A percentile compares a stretch with the other conserved stretches of the same genome.
Evolutionary conservation across 2,888 invertebrate genomes (phyloP).

Genomic region (Zelleria hepariella): DNA sequence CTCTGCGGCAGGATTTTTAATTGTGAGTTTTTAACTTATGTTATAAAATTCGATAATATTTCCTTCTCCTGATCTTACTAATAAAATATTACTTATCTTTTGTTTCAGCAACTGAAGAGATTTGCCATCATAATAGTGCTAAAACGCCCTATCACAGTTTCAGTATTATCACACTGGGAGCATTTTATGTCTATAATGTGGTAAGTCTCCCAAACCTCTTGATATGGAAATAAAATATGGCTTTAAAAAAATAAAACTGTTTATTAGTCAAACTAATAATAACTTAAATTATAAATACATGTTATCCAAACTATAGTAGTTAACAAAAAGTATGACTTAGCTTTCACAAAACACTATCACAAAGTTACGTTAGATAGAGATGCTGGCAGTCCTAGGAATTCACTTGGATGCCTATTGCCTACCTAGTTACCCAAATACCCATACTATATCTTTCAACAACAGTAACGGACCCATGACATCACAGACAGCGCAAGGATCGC

Average conservation of each 20-base stretch:
- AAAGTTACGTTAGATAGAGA: not conserved
- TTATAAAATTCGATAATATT: not conserved
- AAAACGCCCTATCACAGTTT: not conserved
- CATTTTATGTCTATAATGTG: not conserved
- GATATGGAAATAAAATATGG: not conserved
- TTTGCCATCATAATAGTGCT: not conserved
- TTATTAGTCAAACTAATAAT: not conserved
- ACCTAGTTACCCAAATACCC: not conserved
- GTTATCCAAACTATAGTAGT: not conserved
- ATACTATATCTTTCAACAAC: not conserved
- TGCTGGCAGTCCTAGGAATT: not conserved
- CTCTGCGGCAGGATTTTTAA: not conserved
- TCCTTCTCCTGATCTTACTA: not conserved
- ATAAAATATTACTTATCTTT: not conserved
- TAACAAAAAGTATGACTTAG: not conserved
- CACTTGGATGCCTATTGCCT: not conserved
- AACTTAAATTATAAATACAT: not conserved
- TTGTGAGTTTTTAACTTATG: not conserved
- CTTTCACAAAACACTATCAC: not conserved
- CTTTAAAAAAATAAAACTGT: not conserved
- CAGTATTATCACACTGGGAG: not conserved
- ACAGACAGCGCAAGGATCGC: not conserved
- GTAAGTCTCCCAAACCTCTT: not conserved
- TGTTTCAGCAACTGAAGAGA: not conserved
- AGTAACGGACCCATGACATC: not conserved